Percentiles rank a stretch among this genome's conserved stretches.
Evolutionary conservation across 2,113 vertebrate species (phyloP).

Genomic region (Tichodroma muraria): DNA sequence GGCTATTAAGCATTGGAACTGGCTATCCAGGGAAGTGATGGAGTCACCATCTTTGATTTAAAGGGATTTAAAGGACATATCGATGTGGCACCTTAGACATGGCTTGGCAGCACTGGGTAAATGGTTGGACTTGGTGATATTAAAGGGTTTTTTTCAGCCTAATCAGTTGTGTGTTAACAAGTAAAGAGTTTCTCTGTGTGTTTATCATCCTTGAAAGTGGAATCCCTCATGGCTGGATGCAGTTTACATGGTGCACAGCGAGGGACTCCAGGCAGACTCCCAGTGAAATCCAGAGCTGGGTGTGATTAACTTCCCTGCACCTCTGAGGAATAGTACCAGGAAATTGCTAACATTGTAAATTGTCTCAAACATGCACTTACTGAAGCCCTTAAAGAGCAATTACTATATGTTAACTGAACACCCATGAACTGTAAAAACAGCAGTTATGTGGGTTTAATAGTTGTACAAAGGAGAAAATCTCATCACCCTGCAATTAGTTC

Average conservation of each 20-base stretch:
- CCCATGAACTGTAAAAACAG: conserved; percentile 71
- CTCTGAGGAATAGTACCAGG: conserved; percentile 49
- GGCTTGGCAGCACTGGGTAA: neutral
- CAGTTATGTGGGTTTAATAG: conserved; percentile 57
- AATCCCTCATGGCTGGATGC: neutral
- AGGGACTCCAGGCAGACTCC: neutral
- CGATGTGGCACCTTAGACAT: neutral
- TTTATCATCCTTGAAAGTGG: neutral
- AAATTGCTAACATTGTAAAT: conserved; percentile 70
- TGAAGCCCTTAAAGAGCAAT: conserved; percentile 73
- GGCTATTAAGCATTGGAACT: neutral
- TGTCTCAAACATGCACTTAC: conserved; percentile 62
- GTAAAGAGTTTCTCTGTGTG: neutral
- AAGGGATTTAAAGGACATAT: neutral
- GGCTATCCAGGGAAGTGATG: neutral
- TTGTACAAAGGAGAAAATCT: conserved; percentile 55
- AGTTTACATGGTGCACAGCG: neutral
- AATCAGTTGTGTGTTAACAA: neutral
- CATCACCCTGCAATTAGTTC: conserved; percentile 43
- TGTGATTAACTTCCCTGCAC: conserved; percentile 2
- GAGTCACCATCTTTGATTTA: neutral
- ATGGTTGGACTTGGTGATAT: neutral
- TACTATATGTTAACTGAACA: conserved; percentile 70
- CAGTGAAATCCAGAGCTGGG: neutral
- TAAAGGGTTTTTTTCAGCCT: neutral